Conservation (phyloP, 2,113 vertebrate species). For the Polypterus senegalus region DNA sequence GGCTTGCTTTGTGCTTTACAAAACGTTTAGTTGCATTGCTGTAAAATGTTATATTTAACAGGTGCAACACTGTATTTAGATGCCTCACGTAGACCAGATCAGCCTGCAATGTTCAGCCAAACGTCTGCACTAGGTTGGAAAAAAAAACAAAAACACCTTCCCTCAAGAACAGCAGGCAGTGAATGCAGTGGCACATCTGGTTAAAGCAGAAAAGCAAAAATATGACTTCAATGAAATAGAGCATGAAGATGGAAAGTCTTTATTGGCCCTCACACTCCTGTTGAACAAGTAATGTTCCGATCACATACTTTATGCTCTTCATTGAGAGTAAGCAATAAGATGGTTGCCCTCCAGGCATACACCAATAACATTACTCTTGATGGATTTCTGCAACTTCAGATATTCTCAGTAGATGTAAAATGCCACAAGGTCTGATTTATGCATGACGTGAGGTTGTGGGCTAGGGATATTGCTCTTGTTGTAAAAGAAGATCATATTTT, state of each 20-base stretch:
- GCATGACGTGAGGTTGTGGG: conserved; percentile 43
- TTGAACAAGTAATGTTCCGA: conserved; percentile 37
- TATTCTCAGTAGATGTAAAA: conserved; percentile 49
- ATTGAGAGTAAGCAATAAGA: conserved; percentile 51
- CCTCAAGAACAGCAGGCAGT: conserved; percentile 14
- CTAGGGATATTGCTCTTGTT: conserved; percentile 34
- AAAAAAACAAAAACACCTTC: conserved; percentile 12
- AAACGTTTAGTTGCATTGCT: too few species aligned
- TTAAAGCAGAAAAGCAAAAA: conserved; percentile 27
- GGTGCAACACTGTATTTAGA: background rate
- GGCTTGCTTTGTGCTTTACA: too few species aligned
- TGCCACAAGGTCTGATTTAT: conserved; percentile 60
- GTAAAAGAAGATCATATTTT: conserved; percentile 32
- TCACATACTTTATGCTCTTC: conserved; percentile 42
- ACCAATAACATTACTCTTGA: conserved; percentile 56
- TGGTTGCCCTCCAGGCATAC: conserved; percentile 54
- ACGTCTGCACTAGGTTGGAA: conserved; percentile 11
- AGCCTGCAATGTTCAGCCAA: conserved; percentile 12
- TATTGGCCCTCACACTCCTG: conserved; percentile 28
- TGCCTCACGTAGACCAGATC: background rate
- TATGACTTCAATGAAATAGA: conserved; percentile 45
- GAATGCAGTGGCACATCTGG: conserved; percentile 31
- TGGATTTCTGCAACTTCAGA: conserved; percentile 55
- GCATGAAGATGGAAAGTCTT: conserved; percentile 32
- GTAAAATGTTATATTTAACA: too few species aligned